These are phyloP conservation scores for Hymenopus coronatus DNA, from an alignment of 2,888 invertebrate species.

Conservation along the genomic window DNA sequence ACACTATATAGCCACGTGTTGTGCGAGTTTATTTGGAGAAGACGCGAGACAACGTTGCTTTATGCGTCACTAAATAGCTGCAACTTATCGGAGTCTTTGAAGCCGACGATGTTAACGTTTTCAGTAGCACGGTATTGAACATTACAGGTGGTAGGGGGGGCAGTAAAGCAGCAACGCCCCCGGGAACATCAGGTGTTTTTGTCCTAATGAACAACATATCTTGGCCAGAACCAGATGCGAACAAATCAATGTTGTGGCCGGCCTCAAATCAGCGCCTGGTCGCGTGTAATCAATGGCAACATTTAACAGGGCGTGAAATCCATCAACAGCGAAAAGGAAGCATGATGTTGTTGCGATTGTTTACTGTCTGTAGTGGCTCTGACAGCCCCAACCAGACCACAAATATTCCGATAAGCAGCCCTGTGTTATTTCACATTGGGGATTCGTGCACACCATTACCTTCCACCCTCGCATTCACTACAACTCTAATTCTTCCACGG, in stretches of 20 bases:
- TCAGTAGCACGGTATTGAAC: no score
- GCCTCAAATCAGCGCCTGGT: slow-evolving; percentile 11
- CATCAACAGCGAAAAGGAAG: background rate
- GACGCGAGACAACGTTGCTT: no score
- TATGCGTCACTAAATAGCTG: no score
- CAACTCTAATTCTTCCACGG: no score
- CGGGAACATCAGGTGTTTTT: background rate
- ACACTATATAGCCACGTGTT: no score
- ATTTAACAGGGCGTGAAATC: background rate
- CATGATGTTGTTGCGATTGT: background rate
- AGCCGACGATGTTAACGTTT: no score
- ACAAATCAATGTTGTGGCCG: slow-evolving; percentile 12
- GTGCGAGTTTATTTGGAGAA: no score
- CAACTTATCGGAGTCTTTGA: no score
- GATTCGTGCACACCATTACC: background rate
- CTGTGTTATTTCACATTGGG: background rate
- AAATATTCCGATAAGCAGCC: background rate
- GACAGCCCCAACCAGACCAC: background rate
- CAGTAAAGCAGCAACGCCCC: background rate
- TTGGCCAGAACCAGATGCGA: background rate
- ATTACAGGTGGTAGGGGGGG: background rate
- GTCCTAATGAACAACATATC: background rate
- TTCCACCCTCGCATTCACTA: no score
- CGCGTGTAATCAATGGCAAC: background rate
- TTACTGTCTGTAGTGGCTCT: background rate